Percentiles rank a stretch among this genome's conserved stretches.
Evolutionary conservation across 2,888 invertebrate species (phyloP).

Genomic region (Alsophila aescularia): DNA sequence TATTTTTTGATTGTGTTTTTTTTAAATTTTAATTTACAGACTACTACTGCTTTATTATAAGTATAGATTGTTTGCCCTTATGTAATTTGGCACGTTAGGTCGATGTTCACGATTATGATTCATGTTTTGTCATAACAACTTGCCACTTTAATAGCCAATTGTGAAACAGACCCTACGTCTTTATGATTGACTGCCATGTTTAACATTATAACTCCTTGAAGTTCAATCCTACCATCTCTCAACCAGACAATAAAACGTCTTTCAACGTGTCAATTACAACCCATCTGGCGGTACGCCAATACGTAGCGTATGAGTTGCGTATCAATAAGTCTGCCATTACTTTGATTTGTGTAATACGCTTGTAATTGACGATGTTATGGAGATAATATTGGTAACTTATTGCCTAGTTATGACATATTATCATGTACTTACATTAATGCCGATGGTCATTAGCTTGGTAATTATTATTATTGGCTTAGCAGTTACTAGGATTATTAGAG

Average conservation of each 20-base stretch:
- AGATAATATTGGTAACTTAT: neutral
- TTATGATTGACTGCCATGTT: constrained; percentile 3
- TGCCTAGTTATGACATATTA: constrained; percentile 7
- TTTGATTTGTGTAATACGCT: constrained; percentile 33
- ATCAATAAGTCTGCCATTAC: constrained; percentile 41
- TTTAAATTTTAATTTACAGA: no score
- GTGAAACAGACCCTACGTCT: neutral
- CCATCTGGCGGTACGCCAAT: constrained; percentile 47
- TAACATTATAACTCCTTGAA: constrained; percentile 28
- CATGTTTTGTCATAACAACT: no score
- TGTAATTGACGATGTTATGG: constrained; percentile 8
- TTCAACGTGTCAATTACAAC: constrained; percentile 51
- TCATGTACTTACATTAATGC: neutral
- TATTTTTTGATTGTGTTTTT: no score
- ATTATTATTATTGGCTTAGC: no score
- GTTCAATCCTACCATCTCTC: constrained; percentile 39
- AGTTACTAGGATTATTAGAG: no score
- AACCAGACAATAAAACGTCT: constrained; percentile 38
- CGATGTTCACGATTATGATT: no score
- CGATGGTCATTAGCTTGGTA: no score
- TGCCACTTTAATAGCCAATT: neutral
- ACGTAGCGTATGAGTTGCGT: constrained; percentile 24
- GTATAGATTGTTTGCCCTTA: no score
- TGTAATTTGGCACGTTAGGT: no score
- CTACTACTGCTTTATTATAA: no score